Percentiles rank a stretch among this genome's conserved stretches.
These are phyloP conservation scores for Crotalus helleri DNA, from an alignment of 2,113 vertebrate genomes.

Conservation along the genomic window DNA sequence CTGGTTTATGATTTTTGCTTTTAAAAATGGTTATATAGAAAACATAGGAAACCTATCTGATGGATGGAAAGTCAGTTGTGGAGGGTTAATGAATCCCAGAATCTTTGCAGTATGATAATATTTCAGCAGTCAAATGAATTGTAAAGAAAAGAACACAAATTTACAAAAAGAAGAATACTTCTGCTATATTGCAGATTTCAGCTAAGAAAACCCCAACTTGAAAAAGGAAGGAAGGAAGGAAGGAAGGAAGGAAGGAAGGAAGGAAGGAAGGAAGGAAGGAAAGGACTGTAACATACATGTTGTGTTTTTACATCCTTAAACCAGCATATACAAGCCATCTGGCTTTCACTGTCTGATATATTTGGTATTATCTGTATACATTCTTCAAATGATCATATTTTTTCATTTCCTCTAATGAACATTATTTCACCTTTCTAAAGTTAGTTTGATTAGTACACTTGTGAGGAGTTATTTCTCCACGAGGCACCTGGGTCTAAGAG, in stretches of 20 bases:
- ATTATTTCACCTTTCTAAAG: background rate
- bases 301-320: background rate
- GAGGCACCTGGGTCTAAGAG: background rate
- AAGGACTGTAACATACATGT: background rate
- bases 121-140: background rate
- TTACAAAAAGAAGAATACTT: background rate
- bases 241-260: background rate
- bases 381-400: background rate
- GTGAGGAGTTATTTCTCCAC: background rate
- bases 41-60: background rate
- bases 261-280: background rate
- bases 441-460: conserved; percentile 1
- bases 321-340: background rate
- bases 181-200: background rate
- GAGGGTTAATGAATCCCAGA: too few relatives aligned
- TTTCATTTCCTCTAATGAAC: background rate
- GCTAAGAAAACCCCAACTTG: background rate
- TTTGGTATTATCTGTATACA: background rate
- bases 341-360: background rate
- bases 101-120: background rate
- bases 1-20: background rate
- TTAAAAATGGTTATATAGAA: background rate
- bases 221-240: background rate
- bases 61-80: background rate
- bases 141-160: background rate